Base-by-base conservation (phyloP, 2,113 vertebrate species). In the Puffinus mauretanicus region DNA sequence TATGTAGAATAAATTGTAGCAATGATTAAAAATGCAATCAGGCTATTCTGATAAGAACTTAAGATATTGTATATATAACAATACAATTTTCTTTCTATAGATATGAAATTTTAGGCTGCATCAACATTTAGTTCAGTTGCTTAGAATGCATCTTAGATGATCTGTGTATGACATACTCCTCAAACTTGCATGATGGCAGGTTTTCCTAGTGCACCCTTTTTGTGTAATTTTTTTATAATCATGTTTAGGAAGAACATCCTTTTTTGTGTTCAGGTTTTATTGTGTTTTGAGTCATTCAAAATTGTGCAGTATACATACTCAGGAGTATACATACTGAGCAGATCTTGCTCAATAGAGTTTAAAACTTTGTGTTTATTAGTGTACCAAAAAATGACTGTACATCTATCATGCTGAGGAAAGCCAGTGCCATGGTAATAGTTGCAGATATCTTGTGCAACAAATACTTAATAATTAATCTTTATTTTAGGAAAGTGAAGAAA, bases 401-500 rank as follows among this genome's bases (percentile, higher is more conserved):
- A 7, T 76, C 70, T 85, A 30, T 42, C 49, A n/a, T 67, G 21
- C 30, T 76, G 30, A 69, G 30, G 32, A 72, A 52, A 55, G 18
- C 16, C n/a, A 27, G 9, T 61, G 55, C 52, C 8, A 2, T 46
- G 36, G 24, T 57, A 62, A 57, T 69, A 71, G n/a, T 26, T 72
- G 40, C 40, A 85, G 24, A 44, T 69, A 42, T 76, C 54, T 77
- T 80, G n/a, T 92, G 54, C 58, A 92, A 32, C 70, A 51, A 86
- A 92, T 85, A 90, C 42, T 82, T 57, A 86, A 62, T 66, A 92
- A 94, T 92, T 69, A 60, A 91, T 93, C 66, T 91, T 96, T 96
- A 80, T 96, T 94, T 97, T 97, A 99, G 99, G 97, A 99, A 99
- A 97, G 99, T 99, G 95, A 99, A 99, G 98, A 99, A 99, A 95